Evolutionary conservation across 53 echinoderm and acorn worm species (phyloP).

Genomic region (Astropecten irregularis): DNA sequence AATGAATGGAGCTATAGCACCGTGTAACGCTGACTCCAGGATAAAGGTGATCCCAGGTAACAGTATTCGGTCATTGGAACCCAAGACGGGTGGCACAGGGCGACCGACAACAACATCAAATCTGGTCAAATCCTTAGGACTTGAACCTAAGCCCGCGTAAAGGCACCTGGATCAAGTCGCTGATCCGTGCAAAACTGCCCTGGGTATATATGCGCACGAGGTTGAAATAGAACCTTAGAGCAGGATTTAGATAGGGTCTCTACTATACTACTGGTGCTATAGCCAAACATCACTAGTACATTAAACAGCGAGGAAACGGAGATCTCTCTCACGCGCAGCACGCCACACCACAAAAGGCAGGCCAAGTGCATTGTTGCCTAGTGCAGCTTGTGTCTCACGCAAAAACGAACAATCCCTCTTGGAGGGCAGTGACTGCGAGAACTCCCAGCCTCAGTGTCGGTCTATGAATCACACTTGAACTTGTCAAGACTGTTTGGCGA

Average conservation of each 20-base stretch:
- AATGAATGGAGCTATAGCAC: not conserved
- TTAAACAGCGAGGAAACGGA: no score
- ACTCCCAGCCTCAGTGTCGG: not conserved
- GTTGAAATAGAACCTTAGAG: not conserved
- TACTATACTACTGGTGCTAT: no score
- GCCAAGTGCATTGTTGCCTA: no score
- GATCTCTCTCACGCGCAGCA: no score
- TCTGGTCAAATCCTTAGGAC: not conserved
- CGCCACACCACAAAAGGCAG: no score
- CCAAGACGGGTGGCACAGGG: not conserved
- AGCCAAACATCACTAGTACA: no score
- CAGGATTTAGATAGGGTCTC: no score
- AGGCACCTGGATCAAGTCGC: slow-evolving; percentile 24
- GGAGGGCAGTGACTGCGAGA: slow-evolving; percentile 1
- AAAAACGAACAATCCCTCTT: no score
- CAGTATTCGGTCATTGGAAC: not conserved
- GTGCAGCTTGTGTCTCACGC: no score
- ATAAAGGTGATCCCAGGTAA: not conserved
- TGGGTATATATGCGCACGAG: not conserved
- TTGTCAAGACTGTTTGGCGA: slow-evolving; percentile 13
- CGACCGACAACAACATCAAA: not conserved
- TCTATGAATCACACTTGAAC: slow-evolving; percentile 27
- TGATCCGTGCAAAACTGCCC: slow-evolving; percentile 26
- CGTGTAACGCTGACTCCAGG: not conserved
- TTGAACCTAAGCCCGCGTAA: slow-evolving; percentile 18